These are phyloP conservation scores for Geotria australis DNA, from an alignment of 2,797 vertebrate species.

Conservation along the genomic window DNA sequence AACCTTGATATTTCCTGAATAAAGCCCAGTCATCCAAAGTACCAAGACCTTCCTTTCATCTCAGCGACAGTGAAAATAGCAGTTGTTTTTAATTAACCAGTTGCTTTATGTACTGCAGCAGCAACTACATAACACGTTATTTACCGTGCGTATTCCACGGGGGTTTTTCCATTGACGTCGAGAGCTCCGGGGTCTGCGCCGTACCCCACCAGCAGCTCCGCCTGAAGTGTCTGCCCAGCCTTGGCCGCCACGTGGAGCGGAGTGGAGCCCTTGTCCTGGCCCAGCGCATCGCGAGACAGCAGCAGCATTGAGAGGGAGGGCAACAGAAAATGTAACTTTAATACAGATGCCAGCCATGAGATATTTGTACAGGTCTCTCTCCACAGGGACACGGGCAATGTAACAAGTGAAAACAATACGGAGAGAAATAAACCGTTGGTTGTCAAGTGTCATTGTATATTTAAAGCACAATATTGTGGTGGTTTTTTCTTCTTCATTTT, in stretches of 20 bases:
- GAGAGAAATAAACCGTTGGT: too few relatives aligned
- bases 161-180: constrained; percentile 69
- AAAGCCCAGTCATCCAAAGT: too few relatives aligned
- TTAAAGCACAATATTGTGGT: too few relatives aligned
- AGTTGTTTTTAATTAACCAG: too few relatives aligned
- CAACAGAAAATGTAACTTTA: not conserved
- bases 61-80: too few relatives aligned
- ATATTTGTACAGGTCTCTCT: too few relatives aligned
- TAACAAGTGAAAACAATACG: not conserved
- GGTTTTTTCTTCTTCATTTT: too few relatives aligned
- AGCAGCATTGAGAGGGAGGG: not conserved
- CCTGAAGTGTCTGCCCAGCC: constrained; percentile 66
- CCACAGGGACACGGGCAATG: not conserved
- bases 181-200: constrained; percentile 75
- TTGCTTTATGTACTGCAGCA: too few relatives aligned
- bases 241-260: constrained; percentile 74
- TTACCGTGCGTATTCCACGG: constrained; percentile 77
- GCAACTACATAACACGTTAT: too few relatives aligned
- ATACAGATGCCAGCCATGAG: not conserved
- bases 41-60: too few relatives aligned
- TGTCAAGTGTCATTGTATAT: too few relatives aligned
- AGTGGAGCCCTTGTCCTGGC: constrained; percentile 73
- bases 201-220: constrained; percentile 72
- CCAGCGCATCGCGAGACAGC: not conserved
- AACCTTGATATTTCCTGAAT: too few relatives aligned